Evolutionary conservation across 1,140 invertebrate genomes (phyloP).

Genomic region (Steinernema khuongi): DNA sequence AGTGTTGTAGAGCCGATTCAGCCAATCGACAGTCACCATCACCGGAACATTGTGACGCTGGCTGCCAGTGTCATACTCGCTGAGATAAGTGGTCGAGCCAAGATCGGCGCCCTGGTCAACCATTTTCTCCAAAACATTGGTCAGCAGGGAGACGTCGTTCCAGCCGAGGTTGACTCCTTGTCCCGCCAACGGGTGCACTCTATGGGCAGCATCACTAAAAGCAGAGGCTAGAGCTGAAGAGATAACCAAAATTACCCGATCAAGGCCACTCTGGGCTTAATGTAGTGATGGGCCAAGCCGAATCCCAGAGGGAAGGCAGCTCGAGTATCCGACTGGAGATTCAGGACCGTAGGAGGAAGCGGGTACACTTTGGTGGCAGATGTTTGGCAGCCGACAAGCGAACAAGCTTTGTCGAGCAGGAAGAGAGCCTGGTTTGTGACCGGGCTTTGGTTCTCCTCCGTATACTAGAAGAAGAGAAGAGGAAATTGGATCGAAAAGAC

Average conservation of each 20-base stretch:
- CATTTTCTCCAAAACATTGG: constrained; percentile 68
- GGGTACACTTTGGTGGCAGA: constrained; percentile 62
- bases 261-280: constrained; percentile 70
- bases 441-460: constrained; percentile 64
- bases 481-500: constrained; percentile 20
- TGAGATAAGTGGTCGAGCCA: constrained; percentile 66
- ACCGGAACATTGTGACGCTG: constrained; percentile 81
- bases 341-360: constrained; percentile 72
- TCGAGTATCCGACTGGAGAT: constrained; percentile 66
- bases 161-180: constrained; percentile 96
- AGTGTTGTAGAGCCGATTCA: constrained; percentile 77
- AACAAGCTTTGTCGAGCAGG: constrained; percentile 43
- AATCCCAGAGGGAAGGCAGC: constrained; percentile 86
- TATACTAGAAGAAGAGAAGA: constrained; percentile 65
- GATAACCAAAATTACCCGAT: constrained; percentile 68
- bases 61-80: constrained; percentile 75
- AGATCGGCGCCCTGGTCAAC: constrained; percentile 70
- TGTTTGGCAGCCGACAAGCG: constrained; percentile 1
- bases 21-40: constrained; percentile 76
- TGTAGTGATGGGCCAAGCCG: constrained; percentile 79
- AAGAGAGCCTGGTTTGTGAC: constrained; percentile 51
- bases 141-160: constrained; percentile 76
- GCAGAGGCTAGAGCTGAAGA: constrained; percentile 18
- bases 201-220: constrained; percentile 81
- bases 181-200: constrained; percentile 89